Percentiles rank a stretch among this genome's conserved stretches.
Conservation (phyloP, 2,888 invertebrate genomes). For the Agrilus biguttatus region DNA sequence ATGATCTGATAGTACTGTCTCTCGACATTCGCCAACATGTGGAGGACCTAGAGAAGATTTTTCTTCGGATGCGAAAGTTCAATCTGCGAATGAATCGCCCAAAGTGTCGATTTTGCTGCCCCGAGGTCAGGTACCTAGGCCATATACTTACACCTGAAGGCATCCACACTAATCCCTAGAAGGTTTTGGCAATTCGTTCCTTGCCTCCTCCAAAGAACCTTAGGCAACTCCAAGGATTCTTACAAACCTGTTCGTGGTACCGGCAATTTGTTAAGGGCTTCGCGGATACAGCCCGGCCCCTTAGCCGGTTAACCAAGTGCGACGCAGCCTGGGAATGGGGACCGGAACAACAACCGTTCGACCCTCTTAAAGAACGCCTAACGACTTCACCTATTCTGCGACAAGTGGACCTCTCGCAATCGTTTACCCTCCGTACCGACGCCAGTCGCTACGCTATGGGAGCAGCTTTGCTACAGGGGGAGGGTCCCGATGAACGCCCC, state of each 20-base stretch:
- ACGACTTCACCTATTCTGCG: conserved; percentile 12
- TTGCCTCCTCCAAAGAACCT: conserved; percentile 7
- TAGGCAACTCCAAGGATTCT: conserved; percentile 10
- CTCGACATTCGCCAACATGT: neutral
- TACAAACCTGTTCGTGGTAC: conserved; percentile 12
- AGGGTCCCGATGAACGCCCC: conserved; percentile 10
- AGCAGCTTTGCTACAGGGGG: conserved; percentile 12
- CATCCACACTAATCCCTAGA: conserved; percentile 11
- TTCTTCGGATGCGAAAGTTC: neutral
- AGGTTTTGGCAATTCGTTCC: conserved; percentile 9
- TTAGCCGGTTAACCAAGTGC: conserved; percentile 8
- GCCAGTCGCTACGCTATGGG: conserved; percentile 13
- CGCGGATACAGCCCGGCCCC: conserved; percentile 7
- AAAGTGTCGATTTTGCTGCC: too few relatives aligned
- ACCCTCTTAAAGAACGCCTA: conserved; percentile 11
- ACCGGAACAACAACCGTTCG: conserved; percentile 7
- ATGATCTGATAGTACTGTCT: too few relatives aligned
- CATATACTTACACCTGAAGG: conserved; percentile 10
- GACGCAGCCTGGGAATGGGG: conserved; percentile 6
- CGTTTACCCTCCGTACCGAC: conserved; percentile 16
- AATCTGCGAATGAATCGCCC: too few relatives aligned
- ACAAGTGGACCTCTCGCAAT: conserved; percentile 10
- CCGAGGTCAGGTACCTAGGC: neutral
- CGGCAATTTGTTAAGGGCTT: conserved; percentile 9
- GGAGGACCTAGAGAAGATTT: neutral